These are phyloP conservation scores for Apoda limacodes DNA, from an alignment of 2,888 invertebrate genomes.

Conservation along the genomic window DNA sequence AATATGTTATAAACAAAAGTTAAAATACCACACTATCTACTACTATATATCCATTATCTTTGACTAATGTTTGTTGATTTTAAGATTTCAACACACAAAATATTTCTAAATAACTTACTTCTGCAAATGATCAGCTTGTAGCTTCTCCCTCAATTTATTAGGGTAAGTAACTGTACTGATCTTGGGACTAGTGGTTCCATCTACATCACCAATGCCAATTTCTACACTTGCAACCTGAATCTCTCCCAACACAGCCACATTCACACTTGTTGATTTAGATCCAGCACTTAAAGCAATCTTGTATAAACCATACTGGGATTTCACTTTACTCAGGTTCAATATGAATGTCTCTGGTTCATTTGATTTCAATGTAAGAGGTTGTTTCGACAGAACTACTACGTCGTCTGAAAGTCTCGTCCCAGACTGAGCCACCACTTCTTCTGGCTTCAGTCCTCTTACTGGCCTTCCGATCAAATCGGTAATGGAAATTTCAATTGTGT, in stretches of 20 bases:
- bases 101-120: no score
- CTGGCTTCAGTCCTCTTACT: slow-evolving; percentile 70
- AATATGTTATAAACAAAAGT: no score
- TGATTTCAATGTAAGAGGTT: slow-evolving; percentile 62
- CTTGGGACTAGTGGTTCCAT: slow-evolving; percentile 87
- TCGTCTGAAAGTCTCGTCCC: slow-evolving; percentile 80
- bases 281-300: slow-evolving; percentile 81
- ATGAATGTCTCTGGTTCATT: slow-evolving; percentile 77
- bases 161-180: slow-evolving; percentile 80
- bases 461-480: slow-evolving; percentile 82
- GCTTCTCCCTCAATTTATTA: slow-evolving; percentile 73
- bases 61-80: no score
- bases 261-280: slow-evolving; percentile 68
- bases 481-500: slow-evolving; percentile 78
- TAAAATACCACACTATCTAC: no score
- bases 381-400: slow-evolving; percentile 79
- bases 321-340: slow-evolving; percentile 80
- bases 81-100: no score
- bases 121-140: slow-evolving; percentile 92
- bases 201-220: slow-evolving; percentile 90
- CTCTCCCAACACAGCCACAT: slow-evolving; percentile 80
- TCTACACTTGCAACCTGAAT: slow-evolving; percentile 83
- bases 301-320: slow-evolving; percentile 88
- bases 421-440: slow-evolving; percentile 80
- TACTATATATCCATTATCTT: no score